Percentiles rank a stretch among this genome's conserved stretches.
Evolutionary conservation across 2,888 invertebrate genomes (phyloP).

Genomic region (Hetaerina titia): DNA sequence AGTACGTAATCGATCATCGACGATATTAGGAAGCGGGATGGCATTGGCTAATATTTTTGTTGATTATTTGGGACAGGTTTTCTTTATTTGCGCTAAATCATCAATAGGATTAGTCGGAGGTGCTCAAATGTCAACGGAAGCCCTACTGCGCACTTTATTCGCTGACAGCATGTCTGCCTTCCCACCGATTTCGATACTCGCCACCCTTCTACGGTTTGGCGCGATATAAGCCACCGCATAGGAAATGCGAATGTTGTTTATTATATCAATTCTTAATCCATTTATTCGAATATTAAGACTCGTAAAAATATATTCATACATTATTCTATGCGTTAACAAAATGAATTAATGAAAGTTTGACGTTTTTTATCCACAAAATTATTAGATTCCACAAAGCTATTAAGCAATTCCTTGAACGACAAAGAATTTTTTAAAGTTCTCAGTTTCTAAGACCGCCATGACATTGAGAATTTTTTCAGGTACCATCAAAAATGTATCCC

Average conservation of each 20-base stretch:
- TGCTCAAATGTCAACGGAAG: background rate
- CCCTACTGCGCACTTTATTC: background rate
- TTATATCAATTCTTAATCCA: too few relatives aligned
- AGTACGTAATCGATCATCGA: background rate
- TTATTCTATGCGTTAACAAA: too few relatives aligned
- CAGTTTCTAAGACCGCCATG: too few relatives aligned
- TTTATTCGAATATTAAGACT: too few relatives aligned
- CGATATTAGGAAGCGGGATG: background rate
- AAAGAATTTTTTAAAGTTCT: too few relatives aligned
- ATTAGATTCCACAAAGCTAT: too few relatives aligned
- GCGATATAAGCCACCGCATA: background rate
- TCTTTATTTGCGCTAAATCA: background rate
- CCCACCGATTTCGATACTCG: background rate
- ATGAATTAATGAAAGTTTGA: too few relatives aligned
- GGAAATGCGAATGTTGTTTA: background rate
- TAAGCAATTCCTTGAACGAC: too few relatives aligned
- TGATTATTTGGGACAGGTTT: background rate
- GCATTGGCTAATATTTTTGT: background rate
- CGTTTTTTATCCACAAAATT: too few relatives aligned
- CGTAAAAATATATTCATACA: too few relatives aligned
- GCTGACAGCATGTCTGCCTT: background rate
- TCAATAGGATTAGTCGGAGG: background rate
- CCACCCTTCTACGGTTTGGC: background rate
- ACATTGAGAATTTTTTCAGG: too few relatives aligned
- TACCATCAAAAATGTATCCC: too few relatives aligned